Evolutionary conservation across 1,140 invertebrate genomes (phyloP), one percentile per base, ranked within the genome.

Genomic region (Micrasema longulum): DNA sequence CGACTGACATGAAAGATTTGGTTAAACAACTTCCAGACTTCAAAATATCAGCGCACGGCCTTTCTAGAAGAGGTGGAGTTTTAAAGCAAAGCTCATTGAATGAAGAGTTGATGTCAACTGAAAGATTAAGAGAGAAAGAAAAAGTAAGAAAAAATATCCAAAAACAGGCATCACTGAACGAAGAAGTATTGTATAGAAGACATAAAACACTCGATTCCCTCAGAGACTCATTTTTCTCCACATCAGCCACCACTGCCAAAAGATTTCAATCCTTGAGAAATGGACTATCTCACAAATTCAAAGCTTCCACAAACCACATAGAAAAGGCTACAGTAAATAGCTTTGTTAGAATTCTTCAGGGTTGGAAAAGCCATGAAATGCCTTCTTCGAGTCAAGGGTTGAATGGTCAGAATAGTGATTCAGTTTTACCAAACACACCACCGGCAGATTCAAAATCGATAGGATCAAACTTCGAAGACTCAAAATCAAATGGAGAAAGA

Each of bases 81-180:
- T 88, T 93, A 64, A 96, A 96, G 78, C 95, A 96, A 78, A 92
- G 91, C 68, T 96, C 94, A 0, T 87, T 96, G 71, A 96, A 96
- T 79, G 95, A 96, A 80, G 94, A 96, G 78, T 83, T 95, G 4
- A 95, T 96, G 90, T 93, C 92, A 0, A 88, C 89, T 12, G 94
- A 95, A 77, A 85, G 95, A 71, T 80, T 95, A 75, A 83, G 90
- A 71, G 94, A 96, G 81, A 95, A 95, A 77, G 93, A 95, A 79
- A 86, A 88, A 26, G 88, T 96, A n/a, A 87, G 91, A 53, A 90
- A 91, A 74, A 93, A 95, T 77, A 95, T 96, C 69, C 92, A 92
- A 80, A 96, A 95, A 78, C 94, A 96, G 80, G 91, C 93, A 1
- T 95, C 93, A 2, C 83, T 96, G 6, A 95, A 95, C 77, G 94